Conservation (phyloP, 2,113 vertebrate species). For the Thamnophis sirtalis region DNA sequence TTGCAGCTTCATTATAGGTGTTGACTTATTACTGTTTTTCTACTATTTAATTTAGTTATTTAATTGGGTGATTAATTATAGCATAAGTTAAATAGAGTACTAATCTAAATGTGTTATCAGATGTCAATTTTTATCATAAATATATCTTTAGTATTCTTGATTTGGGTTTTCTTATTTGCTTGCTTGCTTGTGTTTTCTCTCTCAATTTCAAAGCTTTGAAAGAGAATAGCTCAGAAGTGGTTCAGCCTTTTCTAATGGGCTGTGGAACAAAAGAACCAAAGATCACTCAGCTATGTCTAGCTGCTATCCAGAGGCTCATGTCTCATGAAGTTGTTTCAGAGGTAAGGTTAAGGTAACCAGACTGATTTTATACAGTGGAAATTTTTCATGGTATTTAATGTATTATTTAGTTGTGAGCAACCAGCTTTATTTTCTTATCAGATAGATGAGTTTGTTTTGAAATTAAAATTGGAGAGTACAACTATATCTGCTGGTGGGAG, state of each 20-base stretch:
- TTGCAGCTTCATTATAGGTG: neutral
- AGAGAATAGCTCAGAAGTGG: constrained; percentile 97
- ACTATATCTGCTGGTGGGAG: neutral
- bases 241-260: constrained; percentile 98
- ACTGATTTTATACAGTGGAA: constrained; percentile 9
- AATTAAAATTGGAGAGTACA: neutral
- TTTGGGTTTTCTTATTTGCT: neutral
- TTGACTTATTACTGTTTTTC: neutral
- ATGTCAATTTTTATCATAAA: neutral
- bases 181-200: constrained; percentile 17
- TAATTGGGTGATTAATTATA: neutral
- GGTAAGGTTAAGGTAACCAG: constrained; percentile 68
- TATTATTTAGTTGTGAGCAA: neutral
- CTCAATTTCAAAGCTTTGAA: constrained; percentile 84
- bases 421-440: neutral
- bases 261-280: constrained; percentile 99
- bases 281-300: constrained; percentile 95
- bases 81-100: neutral
- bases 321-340: constrained; percentile 98
- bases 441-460: neutral
- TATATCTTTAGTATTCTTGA: neutral
- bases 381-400: neutral
- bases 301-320: constrained; percentile 98
- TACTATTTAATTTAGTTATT: neutral
- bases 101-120: neutral